Evolutionary conservation across 92 coral and sea anemone species (phyloP).

Genomic region (Montipora capitata): DNA sequence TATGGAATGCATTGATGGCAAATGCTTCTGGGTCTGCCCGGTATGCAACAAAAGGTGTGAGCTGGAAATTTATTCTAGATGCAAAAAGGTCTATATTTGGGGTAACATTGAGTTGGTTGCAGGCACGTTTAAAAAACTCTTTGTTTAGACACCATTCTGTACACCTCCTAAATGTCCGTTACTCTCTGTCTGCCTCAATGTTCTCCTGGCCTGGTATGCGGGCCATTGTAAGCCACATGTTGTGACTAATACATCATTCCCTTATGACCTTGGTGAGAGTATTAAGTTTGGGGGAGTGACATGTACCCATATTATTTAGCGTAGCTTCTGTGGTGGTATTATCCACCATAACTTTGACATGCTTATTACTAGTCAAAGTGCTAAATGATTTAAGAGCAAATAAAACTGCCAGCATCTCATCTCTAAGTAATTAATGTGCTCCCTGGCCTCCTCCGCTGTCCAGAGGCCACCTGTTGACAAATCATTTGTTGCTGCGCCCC

Average conservation of each 20-base stretch:
- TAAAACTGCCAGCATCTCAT: constrained; percentile 34
- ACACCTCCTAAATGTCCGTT: constrained; percentile 28
- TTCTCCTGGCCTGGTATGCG: constrained; percentile 72
- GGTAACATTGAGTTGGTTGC: constrained; percentile 22
- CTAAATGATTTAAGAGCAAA: background rate
- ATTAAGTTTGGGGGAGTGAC: constrained; percentile 54
- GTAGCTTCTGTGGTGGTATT: constrained; percentile 67
- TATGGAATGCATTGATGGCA: constrained; percentile 37
- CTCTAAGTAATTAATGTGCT: constrained; percentile 17
- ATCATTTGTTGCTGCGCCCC: constrained; percentile 48
- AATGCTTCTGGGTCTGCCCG: constrained; percentile 64
- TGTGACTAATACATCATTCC: constrained; percentile 64
- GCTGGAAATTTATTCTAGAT: too few relatives aligned
- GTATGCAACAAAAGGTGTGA: constrained; percentile 42
- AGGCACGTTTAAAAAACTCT: background rate
- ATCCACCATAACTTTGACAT: constrained; percentile 51
- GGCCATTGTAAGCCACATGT: constrained; percentile 45
- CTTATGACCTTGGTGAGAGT: constrained; percentile 38
- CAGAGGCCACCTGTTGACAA: constrained; percentile 47
- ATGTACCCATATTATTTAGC: constrained; percentile 72
- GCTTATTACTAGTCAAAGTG: background rate
- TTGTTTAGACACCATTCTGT: constrained; percentile 33
- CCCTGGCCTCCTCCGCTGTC: constrained; percentile 21
- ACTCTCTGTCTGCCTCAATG: constrained; percentile 28
- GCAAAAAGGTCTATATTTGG: constrained; percentile 45